Evolutionary conservation across 1,140 invertebrate genomes (phyloP).

Genomic region (Ostrea denselamellosa): DNA sequence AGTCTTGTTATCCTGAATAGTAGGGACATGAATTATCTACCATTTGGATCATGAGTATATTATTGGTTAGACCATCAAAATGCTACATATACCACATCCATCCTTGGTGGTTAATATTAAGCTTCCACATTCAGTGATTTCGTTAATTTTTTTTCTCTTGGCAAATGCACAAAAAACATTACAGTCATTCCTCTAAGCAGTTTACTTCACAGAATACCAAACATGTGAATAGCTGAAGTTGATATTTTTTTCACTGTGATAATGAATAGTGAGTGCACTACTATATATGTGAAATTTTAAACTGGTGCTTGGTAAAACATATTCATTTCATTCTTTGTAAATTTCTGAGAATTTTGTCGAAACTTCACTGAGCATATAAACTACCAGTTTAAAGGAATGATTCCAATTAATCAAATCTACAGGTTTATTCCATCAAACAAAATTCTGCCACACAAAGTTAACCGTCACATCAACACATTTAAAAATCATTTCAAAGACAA

Average conservation of each 20-base stretch:
- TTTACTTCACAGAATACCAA: slow-evolving; percentile 12
- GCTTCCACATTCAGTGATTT: slow-evolving; percentile 20
- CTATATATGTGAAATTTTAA: neutral
- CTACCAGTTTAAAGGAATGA: neutral
- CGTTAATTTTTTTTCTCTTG: slow-evolving; percentile 1
- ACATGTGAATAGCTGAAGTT: neutral
- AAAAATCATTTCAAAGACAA: neutral
- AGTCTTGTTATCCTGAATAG: slow-evolving; percentile 37
- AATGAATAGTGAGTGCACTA: neutral
- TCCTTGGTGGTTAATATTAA: slow-evolving; percentile 3
- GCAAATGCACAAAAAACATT: slow-evolving; percentile 30
- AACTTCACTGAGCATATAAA: neutral
- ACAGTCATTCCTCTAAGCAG: slow-evolving; percentile 28
- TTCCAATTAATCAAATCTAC: neutral
- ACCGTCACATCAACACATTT: neutral
- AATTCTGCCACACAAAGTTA: neutral
- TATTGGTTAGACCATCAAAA: slow-evolving; percentile 30
- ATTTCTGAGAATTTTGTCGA: neutral
- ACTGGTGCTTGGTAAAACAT: neutral
- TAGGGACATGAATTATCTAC: slow-evolving; percentile 39
- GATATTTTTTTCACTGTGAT: neutral
- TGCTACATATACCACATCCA: slow-evolving; percentile 37
- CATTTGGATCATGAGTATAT: slow-evolving; percentile 22
- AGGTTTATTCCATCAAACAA: neutral
- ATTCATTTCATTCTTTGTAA: neutral